Base-by-base conservation (phyloP, 1,140 invertebrate species). In the Drepana arcuata region DNA sequence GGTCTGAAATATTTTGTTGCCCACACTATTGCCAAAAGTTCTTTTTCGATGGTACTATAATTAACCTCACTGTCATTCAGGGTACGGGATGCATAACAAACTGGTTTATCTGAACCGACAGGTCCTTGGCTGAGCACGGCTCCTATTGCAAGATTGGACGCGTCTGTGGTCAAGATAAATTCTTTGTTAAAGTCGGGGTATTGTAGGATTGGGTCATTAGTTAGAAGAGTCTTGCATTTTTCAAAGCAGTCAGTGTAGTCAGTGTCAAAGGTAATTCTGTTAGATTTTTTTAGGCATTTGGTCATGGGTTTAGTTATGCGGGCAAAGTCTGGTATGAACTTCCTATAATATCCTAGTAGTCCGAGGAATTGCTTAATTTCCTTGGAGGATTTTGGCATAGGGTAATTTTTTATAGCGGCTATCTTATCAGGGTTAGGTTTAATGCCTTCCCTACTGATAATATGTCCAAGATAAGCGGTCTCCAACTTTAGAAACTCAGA, bases 351-450 rank as follows among this genome's bases (percentile, higher is more conserved):
- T 10, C 35, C 35, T 7, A 39, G n/a, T 11, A 32, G 12, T 7
- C 36, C 41, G 4, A 38, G 31, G 26, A 44, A 44, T 28, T 25
- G 29, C 25, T 44, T 44, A 5, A 44, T 38, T 34, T 41, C 38
- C 7, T 25, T 41, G n/a, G 23, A 14, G 13, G 38, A 26, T 28
- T 15, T 41, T 27, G 38, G 38, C 23, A 41, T 25, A 7, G 38
- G 38, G 15, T 26, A 41, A 14, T 28, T 34, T 41, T 41, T 16
- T 4, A 34, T 34, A 13, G 32, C 32, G 9, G 4, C 18, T 5
- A 21, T 11, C n/a, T 32, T 30, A 2, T 39, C 29, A 13, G 37
- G 37, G 3, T 39, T 31, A 10, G 38, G 38, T 27, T 16, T 41
- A 4, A 41, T 26, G 14, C 30, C 30, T 10, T 41, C 16, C 14